A percentile compares a stretch with the other conserved stretches of the same genome.
These are phyloP conservation scores for Psephotus haematonotus DNA, from an alignment of 2,113 vertebrate species.

Conservation along the genomic window DNA sequence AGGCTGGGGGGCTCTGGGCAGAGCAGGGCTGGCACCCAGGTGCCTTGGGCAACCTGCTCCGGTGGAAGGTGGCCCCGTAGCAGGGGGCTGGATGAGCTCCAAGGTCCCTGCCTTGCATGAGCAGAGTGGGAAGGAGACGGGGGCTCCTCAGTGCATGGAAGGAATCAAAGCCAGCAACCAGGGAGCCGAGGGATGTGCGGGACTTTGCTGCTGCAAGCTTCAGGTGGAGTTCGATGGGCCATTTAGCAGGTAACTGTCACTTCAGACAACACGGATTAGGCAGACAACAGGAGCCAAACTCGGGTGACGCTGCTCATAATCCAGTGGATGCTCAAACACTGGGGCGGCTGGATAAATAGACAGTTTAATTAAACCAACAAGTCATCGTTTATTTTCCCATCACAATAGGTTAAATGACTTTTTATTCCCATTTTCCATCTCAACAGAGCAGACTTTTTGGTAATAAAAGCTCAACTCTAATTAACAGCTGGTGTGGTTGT, in stretches of 20 bases:
- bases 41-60: not conserved
- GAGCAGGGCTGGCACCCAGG: not conserved
- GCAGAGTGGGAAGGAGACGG: not conserved
- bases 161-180: not conserved
- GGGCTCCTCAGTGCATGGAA: rapidly evolving
- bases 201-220: not conserved
- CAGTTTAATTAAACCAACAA: conserved; percentile 57
- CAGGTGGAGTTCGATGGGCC: not conserved
- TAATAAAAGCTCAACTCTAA: conserved; percentile 58
- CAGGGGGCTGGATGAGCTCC: not conserved
- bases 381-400: conserved; percentile 68
- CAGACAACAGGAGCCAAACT: conserved; percentile 40
- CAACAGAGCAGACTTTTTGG: conserved; percentile 56
- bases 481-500: conserved; percentile 57
- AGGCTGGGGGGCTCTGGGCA: not conserved
- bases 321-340: conserved; percentile 58
- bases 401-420: conserved; percentile 71
- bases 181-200: not conserved
- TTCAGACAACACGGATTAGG: not conserved
- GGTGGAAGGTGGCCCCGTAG: no score
- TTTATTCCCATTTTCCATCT: conserved; percentile 56
- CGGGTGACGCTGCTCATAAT: conserved; percentile 17
- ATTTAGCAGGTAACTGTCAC: conserved; percentile 48
- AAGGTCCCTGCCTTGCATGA: not conserved
- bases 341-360: conserved; percentile 74